Conservation (phyloP, 2,888 invertebrate species). For the Pimpla rufipes region DNA sequence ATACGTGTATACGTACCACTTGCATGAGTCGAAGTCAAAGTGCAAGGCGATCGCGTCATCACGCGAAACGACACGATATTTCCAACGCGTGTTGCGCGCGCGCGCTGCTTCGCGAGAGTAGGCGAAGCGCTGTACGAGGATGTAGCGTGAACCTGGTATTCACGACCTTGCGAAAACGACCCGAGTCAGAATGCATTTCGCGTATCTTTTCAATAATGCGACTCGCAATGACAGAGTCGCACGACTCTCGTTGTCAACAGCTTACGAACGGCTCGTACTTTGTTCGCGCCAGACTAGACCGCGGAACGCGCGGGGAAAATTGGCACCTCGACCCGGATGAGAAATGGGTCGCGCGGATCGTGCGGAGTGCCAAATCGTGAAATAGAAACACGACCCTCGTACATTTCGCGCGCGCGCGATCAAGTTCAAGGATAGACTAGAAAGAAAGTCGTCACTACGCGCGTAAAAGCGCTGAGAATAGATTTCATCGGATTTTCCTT, state of each 20-base stretch:
- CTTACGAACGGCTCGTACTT: not conserved
- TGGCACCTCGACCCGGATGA: constrained; percentile 64
- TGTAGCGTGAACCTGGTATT: constrained; percentile 36
- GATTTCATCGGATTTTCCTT: too few species aligned
- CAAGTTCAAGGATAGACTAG: constrained; percentile 67
- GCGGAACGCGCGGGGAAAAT: constrained; percentile 38
- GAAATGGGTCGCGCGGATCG: constrained; percentile 43
- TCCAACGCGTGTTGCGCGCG: constrained; percentile 33
- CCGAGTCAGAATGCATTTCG: constrained; percentile 33
- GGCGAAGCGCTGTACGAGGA: constrained; percentile 8
- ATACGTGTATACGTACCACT: constrained; percentile 16
- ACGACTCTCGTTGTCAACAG: not conserved
- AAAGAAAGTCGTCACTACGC: constrained; percentile 33
- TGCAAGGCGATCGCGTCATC: constrained; percentile 70
- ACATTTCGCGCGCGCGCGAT: constrained; percentile 48
- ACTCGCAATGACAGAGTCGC: not conserved
- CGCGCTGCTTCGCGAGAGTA: not conserved
- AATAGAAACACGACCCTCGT: constrained; percentile 59
- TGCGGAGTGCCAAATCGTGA: constrained; percentile 67
- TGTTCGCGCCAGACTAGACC: not conserved
- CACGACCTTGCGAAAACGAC: constrained; percentile 53
- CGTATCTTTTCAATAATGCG: constrained; percentile 34
- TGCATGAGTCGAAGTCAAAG: constrained; percentile 71
- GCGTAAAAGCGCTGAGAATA: not conserved
- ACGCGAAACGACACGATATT: constrained; percentile 60